Evolutionary conservation across 2,888 invertebrate genomes (phyloP).

Genomic region (Sipha maydis): DNA sequence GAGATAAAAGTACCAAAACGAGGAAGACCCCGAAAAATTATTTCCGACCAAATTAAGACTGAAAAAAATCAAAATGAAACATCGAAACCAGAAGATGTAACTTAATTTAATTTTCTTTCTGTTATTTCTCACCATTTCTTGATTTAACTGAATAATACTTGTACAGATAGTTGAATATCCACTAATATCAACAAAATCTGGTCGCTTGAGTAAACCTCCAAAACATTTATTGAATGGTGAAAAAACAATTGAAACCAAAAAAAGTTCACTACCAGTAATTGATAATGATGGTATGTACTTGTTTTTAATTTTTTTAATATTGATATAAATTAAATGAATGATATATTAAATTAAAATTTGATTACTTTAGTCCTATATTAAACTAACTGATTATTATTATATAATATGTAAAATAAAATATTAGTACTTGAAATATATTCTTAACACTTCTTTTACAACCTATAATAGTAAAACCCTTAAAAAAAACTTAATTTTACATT

Average conservation of each 20-base stretch:
- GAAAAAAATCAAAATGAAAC: constrained; percentile 8
- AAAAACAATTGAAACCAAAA: constrained; percentile 14
- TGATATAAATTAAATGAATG: too few relatives aligned
- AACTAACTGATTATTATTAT: too few relatives aligned
- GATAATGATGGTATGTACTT: constrained; percentile 33
- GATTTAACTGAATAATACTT: neutral
- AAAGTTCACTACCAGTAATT: neutral
- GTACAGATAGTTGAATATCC: constrained; percentile 35
- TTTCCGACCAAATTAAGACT: neutral
- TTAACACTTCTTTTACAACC: too few relatives aligned
- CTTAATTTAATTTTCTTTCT: neutral
- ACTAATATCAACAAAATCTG: constrained; percentile 44
- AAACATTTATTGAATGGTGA: constrained; percentile 37
- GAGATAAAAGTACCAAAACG: constrained; percentile 37
- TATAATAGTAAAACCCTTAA: too few relatives aligned
- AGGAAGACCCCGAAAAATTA: constrained; percentile 43
- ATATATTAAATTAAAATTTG: neutral
- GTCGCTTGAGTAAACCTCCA: constrained; percentile 52
- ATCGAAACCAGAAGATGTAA: constrained; percentile 47
- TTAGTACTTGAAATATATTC: too few relatives aligned
- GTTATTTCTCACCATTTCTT: neutral
- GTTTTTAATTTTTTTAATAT: neutral
- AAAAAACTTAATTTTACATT: too few relatives aligned
- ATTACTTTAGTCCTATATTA: neutral
- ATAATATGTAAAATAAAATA: too few relatives aligned